Percentiles rank a stretch among this genome's conserved stretches.
Conservation (phyloP, 2,797 vertebrate species). For the Thunnus albacares region DNA sequence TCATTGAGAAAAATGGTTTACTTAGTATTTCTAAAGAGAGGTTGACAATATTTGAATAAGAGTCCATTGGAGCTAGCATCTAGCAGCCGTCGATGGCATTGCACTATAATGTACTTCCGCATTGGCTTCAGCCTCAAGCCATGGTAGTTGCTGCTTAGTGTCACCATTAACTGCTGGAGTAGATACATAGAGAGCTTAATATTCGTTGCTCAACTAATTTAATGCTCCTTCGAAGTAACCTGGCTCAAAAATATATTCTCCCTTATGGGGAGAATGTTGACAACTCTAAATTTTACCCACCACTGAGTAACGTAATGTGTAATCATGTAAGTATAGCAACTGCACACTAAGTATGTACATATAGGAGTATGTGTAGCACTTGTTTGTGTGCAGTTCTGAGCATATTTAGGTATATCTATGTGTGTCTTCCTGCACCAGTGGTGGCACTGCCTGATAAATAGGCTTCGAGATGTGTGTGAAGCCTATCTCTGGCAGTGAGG, state of each 20-base stretch:
- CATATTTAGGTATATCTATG: constrained; percentile 26
- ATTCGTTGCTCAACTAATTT: too few species aligned
- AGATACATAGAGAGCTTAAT: too few species aligned
- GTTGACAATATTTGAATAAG: too few species aligned
- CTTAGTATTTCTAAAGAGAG: too few species aligned
- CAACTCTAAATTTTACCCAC: background rate
- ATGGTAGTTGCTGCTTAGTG: too few species aligned
- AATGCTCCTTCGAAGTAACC: background rate
- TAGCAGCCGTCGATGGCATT: too few species aligned
- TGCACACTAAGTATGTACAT: constrained; percentile 1
- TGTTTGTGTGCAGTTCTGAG: constrained; percentile 50
- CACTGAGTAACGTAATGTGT: constrained; percentile 11
- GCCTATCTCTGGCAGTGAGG: constrained; percentile 79
- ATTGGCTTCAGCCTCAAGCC: too few species aligned
- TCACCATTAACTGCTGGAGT: too few species aligned
- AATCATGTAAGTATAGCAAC: constrained; percentile 13
- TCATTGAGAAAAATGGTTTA: too few species aligned
- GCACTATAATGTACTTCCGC: too few species aligned
- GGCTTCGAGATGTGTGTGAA: constrained; percentile 77
- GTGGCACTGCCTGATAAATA: constrained; percentile 71
- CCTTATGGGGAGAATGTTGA: background rate
- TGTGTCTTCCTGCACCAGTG: constrained; percentile 38
- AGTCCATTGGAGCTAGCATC: too few species aligned
- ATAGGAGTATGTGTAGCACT: constrained; percentile 3
- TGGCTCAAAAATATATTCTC: background rate